A percentile compares a stretch with the other conserved stretches of the same genome.
These are phyloP conservation scores for Macrotus californicus DNA, from an alignment of 2,113 vertebrate genomes.

Conservation along the genomic window DNA sequence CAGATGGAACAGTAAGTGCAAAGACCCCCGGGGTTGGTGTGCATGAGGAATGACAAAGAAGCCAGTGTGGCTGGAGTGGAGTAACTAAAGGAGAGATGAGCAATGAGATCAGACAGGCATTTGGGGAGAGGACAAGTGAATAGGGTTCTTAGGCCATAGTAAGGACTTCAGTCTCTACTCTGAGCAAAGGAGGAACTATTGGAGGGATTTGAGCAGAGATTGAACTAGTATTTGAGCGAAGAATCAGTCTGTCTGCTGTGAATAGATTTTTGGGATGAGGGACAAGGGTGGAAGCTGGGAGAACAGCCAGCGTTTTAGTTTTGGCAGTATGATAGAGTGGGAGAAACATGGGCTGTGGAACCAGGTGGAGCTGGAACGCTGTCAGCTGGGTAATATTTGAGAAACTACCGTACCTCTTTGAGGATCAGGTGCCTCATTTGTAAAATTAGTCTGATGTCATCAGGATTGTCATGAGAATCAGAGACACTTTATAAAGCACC, in stretches of 20 bases:
- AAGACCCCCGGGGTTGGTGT: not conserved
- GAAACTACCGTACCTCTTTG: conserved; percentile 23
- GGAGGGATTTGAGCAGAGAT: not conserved
- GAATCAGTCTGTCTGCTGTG: not conserved
- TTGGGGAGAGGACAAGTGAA: not conserved
- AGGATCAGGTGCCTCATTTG: not conserved
- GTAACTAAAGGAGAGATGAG: not conserved
- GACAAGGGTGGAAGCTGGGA: not conserved
- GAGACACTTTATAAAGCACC: conserved; percentile 19
- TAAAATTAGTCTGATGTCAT: conserved; percentile 38
- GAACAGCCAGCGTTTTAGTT: conserved; percentile 21
- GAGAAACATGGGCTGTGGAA: not conserved
- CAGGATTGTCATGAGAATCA: conserved; percentile 7
- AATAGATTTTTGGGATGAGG: not conserved
- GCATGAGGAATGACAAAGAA: not conserved
- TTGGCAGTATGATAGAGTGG: not conserved
- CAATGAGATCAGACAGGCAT: not conserved
- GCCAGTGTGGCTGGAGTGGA: not conserved
- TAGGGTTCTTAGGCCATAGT: not conserved
- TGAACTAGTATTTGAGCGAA: conserved; percentile 36
- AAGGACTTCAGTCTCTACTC: not conserved
- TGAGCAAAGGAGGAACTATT: not conserved
- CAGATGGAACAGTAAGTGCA: not conserved
- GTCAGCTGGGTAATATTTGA: conserved; percentile 19
- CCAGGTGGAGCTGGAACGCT: conserved; percentile 15